Evolutionary conservation across 2,113 vertebrate genomes (phyloP).

Genomic region (Sciurus niger): DNA sequence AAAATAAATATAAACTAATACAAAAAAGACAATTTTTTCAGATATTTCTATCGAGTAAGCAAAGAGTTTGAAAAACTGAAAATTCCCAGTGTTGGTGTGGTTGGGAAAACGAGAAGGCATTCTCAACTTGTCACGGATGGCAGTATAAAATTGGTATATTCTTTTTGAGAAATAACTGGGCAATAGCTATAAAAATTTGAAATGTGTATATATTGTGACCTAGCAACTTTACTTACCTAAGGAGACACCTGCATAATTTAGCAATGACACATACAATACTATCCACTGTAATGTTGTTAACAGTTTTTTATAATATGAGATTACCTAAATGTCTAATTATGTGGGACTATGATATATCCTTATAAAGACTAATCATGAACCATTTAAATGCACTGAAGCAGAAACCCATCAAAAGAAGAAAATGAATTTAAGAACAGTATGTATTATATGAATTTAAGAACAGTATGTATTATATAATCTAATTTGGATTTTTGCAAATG

Average conservation of each 20-base stretch:
- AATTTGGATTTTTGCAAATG: neutral
- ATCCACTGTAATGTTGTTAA: neutral
- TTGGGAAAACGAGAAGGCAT: neutral
- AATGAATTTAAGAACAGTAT: constrained; percentile 52
- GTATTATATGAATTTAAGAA: constrained; percentile 3
- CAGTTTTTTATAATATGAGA: constrained; percentile 13
- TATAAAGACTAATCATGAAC: neutral
- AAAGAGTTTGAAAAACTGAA: constrained; percentile 32
- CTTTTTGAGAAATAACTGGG: neutral
- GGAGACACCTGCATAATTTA: neutral
- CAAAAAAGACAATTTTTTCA: constrained; percentile 25
- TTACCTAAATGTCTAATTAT: neutral
- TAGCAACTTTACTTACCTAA: constrained; percentile 49
- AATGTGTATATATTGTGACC: constrained; percentile 9
- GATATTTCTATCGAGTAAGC: constrained; percentile 15
- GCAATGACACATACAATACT: neutral
- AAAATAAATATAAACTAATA: constrained; percentile 39
- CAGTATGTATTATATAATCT: constrained; percentile 4
- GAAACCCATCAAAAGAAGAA: constrained; percentile 60
- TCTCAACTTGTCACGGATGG: neutral
- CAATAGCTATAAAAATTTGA: neutral
- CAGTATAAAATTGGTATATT: neutral
- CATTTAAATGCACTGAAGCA: constrained; percentile 20
- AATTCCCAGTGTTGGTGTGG: neutral
- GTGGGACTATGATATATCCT: neutral